phyloP scores from a whole-genome alignment of 2,113 vertebrate species.

The Polyodon spathula region DNA sequence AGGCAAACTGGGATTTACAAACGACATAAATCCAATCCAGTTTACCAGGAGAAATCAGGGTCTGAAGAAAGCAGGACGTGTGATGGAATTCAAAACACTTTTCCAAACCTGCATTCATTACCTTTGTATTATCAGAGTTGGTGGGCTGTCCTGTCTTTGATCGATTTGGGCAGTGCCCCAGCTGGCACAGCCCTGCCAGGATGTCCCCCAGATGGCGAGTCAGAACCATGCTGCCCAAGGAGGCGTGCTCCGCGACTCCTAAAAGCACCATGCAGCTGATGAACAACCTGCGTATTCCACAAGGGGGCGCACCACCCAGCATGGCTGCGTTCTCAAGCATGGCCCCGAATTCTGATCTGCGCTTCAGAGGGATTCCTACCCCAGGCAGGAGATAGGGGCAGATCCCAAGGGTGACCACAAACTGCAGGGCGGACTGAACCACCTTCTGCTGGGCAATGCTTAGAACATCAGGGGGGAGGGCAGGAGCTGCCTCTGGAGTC shows the following conservation, averaged over 20 bases:
- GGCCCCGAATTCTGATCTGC: slow-evolving; percentile 60
- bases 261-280: slow-evolving; percentile 48
- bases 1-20: too few species aligned
- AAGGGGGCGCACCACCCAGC: not conserved
- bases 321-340: slow-evolving; percentile 51
- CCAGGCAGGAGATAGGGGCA: slow-evolving; percentile 70
- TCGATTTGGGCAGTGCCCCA: slow-evolving; percentile 60
- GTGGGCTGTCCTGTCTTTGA: slow-evolving; percentile 22
- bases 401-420: slow-evolving; percentile 70
- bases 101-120: slow-evolving; percentile 15
- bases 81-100: too few species aligned
- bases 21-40: too few species aligned
- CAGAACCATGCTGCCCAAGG: slow-evolving; percentile 64
- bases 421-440: slow-evolving; percentile 61
- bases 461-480: slow-evolving; percentile 73
- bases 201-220: slow-evolving; percentile 74
- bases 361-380: slow-evolving; percentile 59
- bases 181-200: slow-evolving; percentile 71
- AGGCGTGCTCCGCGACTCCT: slow-evolving; percentile 45
- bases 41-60: too few species aligned
- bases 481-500: slow-evolving; percentile 58
- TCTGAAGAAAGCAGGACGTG: too few species aligned
- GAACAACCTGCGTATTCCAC: slow-evolving; percentile 40
- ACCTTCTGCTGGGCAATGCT: slow-evolving; percentile 69
- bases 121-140: slow-evolving; percentile 29